phyloP scores from a whole-genome alignment of 2,113 vertebrate genomes.

The Podiceps cristatus region DNA sequence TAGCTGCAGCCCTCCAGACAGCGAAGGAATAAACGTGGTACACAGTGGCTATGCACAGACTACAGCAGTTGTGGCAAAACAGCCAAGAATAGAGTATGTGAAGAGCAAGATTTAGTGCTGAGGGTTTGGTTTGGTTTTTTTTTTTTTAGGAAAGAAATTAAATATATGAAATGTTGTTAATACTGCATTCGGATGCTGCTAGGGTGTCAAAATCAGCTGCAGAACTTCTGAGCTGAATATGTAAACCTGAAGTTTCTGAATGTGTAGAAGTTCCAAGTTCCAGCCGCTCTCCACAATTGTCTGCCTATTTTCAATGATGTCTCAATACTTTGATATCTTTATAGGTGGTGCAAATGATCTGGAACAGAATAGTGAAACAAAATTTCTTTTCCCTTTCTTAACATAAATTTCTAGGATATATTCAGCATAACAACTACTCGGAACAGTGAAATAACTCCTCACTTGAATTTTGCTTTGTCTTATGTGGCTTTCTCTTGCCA shows the following conservation, averaged over 20 bases:
- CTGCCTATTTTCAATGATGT: slow-evolving; percentile 25
- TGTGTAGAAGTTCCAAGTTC: not conserved
- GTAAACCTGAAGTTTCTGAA: not conserved
- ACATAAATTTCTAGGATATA: slow-evolving; percentile 5
- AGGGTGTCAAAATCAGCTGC: not conserved
- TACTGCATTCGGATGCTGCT: not conserved
- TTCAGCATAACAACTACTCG: not conserved
- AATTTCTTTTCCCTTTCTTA: slow-evolving; percentile 26
- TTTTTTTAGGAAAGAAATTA: not conserved
- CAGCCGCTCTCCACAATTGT: not conserved
- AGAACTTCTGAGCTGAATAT: not conserved
- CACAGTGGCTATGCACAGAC: not conserved
- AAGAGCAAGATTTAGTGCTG: not conserved
- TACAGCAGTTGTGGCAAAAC: rapidly evolving
- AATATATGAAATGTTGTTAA: not conserved
- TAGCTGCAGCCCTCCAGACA: not conserved
- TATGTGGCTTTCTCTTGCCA: not conserved
- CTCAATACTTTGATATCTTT: slow-evolving; percentile 61
- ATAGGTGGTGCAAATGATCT: slow-evolving; percentile 11
- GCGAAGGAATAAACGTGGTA: rapidly evolving
- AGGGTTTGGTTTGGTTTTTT: not conserved
- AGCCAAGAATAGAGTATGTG: rapidly evolving
- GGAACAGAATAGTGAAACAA: slow-evolving; percentile 11
- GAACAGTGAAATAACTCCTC: not conserved
- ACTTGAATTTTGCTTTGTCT: not conserved